Conservation (phyloP, 1,140 invertebrate species). For the Drosophila lowei region DNA sequence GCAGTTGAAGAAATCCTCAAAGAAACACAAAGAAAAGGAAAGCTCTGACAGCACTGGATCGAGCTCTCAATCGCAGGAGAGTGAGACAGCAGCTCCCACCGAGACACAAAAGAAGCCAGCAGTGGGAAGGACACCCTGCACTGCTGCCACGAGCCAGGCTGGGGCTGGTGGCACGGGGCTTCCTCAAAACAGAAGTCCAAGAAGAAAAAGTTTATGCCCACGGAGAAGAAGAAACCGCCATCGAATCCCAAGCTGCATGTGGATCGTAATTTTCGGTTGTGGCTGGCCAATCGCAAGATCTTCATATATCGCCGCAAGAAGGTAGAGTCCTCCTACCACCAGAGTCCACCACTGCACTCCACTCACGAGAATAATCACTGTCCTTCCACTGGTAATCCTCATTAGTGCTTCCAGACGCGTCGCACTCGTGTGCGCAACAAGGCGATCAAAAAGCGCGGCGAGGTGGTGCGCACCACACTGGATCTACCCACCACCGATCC, state of each 20-base stretch:
- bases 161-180: no score
- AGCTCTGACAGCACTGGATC: neutral
- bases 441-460: conserved; percentile 62
- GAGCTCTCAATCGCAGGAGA: neutral
- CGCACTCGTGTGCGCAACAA: conserved; percentile 62
- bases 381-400: conserved; percentile 4
- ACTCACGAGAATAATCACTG: neutral
- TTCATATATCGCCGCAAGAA: conserved; percentile 70
- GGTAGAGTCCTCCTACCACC: conserved; percentile 29
- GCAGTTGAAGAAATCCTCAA: neutral
- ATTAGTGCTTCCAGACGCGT: conserved; percentile 47
- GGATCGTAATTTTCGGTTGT: conserved; percentile 68
- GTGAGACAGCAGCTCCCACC: neutral
- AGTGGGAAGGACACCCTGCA: neutral
- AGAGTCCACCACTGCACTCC: neutral
- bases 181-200: conserved; percentile 30
- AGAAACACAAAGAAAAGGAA: neutral
- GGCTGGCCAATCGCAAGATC: conserved; percentile 74
- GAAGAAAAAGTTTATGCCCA: conserved; percentile 55
- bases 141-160: neutral
- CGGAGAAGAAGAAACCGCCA: conserved; percentile 40
- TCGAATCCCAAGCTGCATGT: conserved; percentile 47
- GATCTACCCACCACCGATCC: conserved; percentile 85
- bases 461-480: conserved; percentile 80
- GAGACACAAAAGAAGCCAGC: conserved; percentile 1